Evolutionary conservation across 2,797 vertebrate species (phyloP), one percentile per base, ranked within the genome.

Genomic region (Agapornis canus): DNA sequence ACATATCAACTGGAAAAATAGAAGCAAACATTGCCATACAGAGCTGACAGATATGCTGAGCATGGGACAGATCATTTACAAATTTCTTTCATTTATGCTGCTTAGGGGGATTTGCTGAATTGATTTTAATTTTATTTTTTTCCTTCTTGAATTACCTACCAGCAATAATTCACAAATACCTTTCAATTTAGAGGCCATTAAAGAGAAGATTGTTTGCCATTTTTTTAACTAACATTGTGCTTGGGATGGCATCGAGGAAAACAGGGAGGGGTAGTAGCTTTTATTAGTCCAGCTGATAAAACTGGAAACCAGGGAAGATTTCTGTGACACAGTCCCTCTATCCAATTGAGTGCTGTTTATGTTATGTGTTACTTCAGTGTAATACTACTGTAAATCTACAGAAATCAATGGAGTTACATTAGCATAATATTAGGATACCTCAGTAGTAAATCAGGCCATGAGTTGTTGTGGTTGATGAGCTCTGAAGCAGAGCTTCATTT

Each of bases 391-490:
- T 85, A 92, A 90, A 59, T 70, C 68, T 94, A 48, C 78, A 92
- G 78, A 92, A 96, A 95, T 92, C 92, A 93, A 89, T 96, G 71
- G 56, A 82, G 22, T 80, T 95, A 72, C 90, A 94, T 89, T 92
- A 82, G 48, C 79, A 79, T 52, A 76, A 56, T 70, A 79, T 65
- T 52, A 76, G 51, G 59, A 56, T 43, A 68, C 18, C 22, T 57
- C 35, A 35, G 78, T 86, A 89, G 60, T 94, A 90, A 97, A 92
- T 89, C 81, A 86, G 3, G 4, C n/a, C 15, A 3, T 37, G 78
- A 91, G 70, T 19, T 85, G n/a, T 45, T 90, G 85, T 66, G 35
- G 69, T 17, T 86, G 83, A 93, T 89, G 75, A 95, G 83, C 51
- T 92, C 57, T 5, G 1, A 91, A 80, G 69, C 27, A n/a, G 79